Evolutionary conservation across 64 coral and sea anemone genomes (phyloP), one percentile per base, ranked within the genome.

Genomic region (Stichodactyla mertensii): DNA sequence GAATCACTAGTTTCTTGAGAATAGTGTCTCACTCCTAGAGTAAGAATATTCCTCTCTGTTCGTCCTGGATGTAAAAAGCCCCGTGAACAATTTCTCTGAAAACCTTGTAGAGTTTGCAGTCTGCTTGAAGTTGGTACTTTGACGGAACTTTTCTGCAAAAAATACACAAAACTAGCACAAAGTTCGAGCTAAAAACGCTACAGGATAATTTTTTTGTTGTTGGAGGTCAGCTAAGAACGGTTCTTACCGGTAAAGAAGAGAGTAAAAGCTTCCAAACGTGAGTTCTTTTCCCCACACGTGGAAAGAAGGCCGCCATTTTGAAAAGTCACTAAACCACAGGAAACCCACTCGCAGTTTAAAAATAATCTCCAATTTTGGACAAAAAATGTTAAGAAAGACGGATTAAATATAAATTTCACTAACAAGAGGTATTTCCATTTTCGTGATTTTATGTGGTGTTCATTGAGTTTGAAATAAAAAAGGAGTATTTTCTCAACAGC

Each of bases 251-350:
- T 6, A 83, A 51, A 7, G 61, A 51, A 54, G 67, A 82, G 4
- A 20, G 24, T n/a, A 80, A 53, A 64, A 22, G 7, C 85, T 54
- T 91, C 19, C 31, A 79, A 28, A 91, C 28, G 26, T 86, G 57
- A 0, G 8, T 57, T 45, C 45, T 19, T 12, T 18, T 87, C 10
- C 61, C 90, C 36, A 86, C 89, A 87, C 89, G 66, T 87, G 83
- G 60, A 53, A 84, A 89, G 13, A 95, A 24, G 51, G 89, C 90
- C 77, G 93, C 93, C 93, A 92, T 95, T 77, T 95, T 95, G 78
- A 55, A 31, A 81, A 5, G 10, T 8, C 7, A n/a, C 16, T 52
- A 53, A 52, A 54, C 22, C 78, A 81, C 78, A 81, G 78, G 78
- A 81, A 16, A 15, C 52, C 78, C 22, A 74, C 12, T 13, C 51